These are phyloP conservation scores for Amblyornis subalaris DNA, from an alignment of 2,113 vertebrate genomes.

Conservation along the genomic window DNA sequence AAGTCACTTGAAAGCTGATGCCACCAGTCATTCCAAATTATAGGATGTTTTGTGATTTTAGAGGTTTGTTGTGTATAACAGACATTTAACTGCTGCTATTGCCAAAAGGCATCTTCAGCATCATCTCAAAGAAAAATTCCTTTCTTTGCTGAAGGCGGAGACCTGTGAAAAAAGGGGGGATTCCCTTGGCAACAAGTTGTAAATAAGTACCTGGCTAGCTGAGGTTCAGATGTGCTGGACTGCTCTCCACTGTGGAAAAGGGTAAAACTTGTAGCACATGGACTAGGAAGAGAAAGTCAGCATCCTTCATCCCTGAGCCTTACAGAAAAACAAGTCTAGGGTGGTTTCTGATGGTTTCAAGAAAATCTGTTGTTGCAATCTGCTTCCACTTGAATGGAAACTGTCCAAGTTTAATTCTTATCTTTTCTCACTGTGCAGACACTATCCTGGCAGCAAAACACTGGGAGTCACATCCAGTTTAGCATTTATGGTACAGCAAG, in stretches of 20 bases:
- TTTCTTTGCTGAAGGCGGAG: background rate
- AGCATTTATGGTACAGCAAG: background rate
- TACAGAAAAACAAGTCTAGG: background rate
- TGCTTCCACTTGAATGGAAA: background rate
- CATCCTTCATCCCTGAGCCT: background rate
- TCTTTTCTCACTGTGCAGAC: background rate
- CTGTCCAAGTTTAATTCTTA: background rate
- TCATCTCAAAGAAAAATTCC: background rate
- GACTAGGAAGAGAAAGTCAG: background rate
- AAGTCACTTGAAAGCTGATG: background rate
- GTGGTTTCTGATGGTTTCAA: background rate
- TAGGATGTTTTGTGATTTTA: background rate
- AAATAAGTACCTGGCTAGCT: background rate
- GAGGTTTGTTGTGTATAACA: background rate
- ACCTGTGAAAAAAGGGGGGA: background rate
- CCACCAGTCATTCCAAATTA: background rate
- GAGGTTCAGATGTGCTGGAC: background rate
- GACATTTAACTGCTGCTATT: background rate
- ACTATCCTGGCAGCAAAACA: background rate
- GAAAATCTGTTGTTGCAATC: background rate
- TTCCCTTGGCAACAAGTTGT: background rate
- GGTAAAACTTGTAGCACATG: background rate
- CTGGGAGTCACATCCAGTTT: background rate
- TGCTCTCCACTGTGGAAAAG: background rate
- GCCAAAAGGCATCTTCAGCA: background rate